Conservation (phyloP, 2,113 vertebrate species). For the Papio anubis region DNA sequence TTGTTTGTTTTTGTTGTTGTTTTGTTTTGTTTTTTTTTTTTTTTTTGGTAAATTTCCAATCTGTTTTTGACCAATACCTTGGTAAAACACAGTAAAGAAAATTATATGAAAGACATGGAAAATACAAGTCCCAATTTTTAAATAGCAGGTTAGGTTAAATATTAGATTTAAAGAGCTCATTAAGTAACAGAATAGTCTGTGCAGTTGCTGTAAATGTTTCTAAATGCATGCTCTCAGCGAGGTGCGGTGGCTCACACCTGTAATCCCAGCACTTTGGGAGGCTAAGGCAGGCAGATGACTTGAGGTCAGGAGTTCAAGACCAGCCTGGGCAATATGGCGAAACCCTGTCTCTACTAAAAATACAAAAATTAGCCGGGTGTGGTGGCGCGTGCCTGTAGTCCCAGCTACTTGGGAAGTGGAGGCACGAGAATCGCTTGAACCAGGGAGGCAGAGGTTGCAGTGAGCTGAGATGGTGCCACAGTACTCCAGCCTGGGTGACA, state of each 20-base stretch:
- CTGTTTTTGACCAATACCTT: background rate
- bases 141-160: background rate
- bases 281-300: too few species aligned
- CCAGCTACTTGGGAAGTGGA: too few species aligned
- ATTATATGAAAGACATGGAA: background rate
- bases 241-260: too few species aligned
- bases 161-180: background rate
- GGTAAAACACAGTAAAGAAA: slow-evolving; percentile 13
- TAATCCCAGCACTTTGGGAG: too few species aligned
- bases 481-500: too few species aligned
- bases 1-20: background rate
- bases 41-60: background rate
- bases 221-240: background rate
- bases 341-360: too few species aligned
- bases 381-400: background rate
- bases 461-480: too few species aligned
- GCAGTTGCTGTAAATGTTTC: slow-evolving; percentile 1
- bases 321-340: too few species aligned
- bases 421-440: too few species aligned
- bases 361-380: background rate
- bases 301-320: too few species aligned
- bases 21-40: background rate
- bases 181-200: background rate
- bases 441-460: too few species aligned
- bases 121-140: background rate